phyloP scores from a whole-genome alignment of 2,113 vertebrate genomes.

The Miniopterus natalensis region DNA sequence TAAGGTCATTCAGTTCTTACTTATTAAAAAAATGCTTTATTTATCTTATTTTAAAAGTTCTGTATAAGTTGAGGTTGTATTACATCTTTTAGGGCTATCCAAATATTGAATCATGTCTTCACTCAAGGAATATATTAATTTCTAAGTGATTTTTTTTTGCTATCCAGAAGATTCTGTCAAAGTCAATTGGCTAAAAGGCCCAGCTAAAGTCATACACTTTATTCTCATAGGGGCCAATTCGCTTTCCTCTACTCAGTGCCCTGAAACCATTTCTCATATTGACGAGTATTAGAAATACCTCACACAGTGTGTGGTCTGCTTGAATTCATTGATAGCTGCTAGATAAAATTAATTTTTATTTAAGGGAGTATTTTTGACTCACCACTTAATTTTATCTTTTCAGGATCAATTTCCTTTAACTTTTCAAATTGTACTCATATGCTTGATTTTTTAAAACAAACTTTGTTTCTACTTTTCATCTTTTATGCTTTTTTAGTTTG shows the following conservation, averaged over 20 bases:
- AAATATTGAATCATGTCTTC: slow-evolving; percentile 14
- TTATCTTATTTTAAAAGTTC: background rate
- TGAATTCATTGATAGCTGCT: background rate
- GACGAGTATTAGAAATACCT: background rate
- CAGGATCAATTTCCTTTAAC: background rate
- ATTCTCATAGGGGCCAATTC: background rate
- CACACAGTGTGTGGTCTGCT: background rate
- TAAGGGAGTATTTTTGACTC: background rate
- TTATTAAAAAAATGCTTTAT: background rate
- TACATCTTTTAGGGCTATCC: background rate
- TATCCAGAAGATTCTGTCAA: background rate
- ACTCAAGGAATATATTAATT: background rate
- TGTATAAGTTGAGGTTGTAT: background rate
- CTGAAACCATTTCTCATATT: background rate
- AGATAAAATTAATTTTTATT: background rate
- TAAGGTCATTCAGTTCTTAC: background rate
- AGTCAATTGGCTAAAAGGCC: background rate
- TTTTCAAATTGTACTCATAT: background rate
- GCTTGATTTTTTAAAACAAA: background rate
- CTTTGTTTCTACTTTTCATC: slow-evolving; percentile 22
- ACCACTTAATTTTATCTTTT: slow-evolving; percentile 33
- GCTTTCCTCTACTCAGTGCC: background rate
- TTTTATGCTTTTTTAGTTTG: background rate
- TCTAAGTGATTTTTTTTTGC: slow-evolving; percentile 13
- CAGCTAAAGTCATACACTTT: background rate